A percentile compares a stretch with the other conserved stretches of the same genome.
These are phyloP conservation scores for Enteromius argenteus DNA, from an alignment of 2,797 vertebrate genomes.

Conservation along the genomic window DNA sequence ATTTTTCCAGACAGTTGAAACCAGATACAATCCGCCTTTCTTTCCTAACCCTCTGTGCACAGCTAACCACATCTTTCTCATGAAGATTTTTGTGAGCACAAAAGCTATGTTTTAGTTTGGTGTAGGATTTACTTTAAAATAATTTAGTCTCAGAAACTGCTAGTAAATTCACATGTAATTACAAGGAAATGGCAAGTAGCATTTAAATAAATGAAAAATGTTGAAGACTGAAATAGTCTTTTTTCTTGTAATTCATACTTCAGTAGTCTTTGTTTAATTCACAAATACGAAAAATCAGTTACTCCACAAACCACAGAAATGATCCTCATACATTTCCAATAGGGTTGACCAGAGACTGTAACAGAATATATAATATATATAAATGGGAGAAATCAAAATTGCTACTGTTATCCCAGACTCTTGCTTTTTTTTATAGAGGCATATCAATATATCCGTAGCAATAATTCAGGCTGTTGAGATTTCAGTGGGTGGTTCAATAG, in stretches of 20 bases:
- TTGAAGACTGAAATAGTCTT: not conserved
- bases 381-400: not conserved
- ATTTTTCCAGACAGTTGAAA: slow-evolving; percentile 46
- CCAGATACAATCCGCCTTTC: slow-evolving; percentile 44
- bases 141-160: not conserved
- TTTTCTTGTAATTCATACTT: not conserved
- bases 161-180: not conserved
- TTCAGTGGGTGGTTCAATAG: not conserved
- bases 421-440: not conserved
- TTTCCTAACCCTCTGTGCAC: slow-evolving; percentile 31
- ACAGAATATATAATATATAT: not conserved
- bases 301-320: slow-evolving; percentile 3
- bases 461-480: not conserved
- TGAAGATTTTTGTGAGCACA: not conserved
- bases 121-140: not conserved
- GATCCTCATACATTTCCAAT: not conserved
- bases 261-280: not conserved
- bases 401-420: not conserved
- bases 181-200: not conserved
- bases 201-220: not conserved
- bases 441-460: not conserved
- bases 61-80: slow-evolving; percentile 4
- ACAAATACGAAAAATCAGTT: not conserved
- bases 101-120: not conserved
- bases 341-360: not conserved